These are phyloP conservation scores for Zophobas morio DNA, from an alignment of 1,140 invertebrate genomes.

Conservation along the genomic window DNA sequence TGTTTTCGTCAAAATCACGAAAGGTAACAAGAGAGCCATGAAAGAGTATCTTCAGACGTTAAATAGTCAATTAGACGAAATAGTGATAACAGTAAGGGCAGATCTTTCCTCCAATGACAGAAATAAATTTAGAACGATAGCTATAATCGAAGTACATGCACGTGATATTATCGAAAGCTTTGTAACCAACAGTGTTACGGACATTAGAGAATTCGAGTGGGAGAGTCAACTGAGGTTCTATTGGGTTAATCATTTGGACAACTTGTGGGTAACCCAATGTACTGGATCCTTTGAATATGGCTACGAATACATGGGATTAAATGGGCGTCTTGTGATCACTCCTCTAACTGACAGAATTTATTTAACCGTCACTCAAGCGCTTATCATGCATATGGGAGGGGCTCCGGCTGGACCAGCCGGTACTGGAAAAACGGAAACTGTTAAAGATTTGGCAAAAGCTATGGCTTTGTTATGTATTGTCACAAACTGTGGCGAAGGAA, in stretches of 20 bases:
- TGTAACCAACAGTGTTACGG: constrained; percentile 87
- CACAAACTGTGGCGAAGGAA: constrained; percentile 93
- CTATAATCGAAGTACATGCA: constrained; percentile 92
- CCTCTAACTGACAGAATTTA: constrained; percentile 94
- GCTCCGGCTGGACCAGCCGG: constrained; percentile 87
- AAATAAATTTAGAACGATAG: constrained; percentile 88
- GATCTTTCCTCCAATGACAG: constrained; percentile 85
- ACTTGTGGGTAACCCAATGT: constrained; percentile 87
- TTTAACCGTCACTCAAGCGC: constrained; percentile 90
- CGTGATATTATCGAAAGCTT: constrained; percentile 91
- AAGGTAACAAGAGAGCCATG: constrained; percentile 88
- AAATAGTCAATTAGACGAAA: constrained; percentile 87
- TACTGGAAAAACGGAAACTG: constrained; percentile 94
- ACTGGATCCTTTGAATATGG: constrained; percentile 91
- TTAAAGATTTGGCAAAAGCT: constrained; percentile 91
- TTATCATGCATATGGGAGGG: constrained; percentile 91
- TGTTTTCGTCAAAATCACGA: constrained; percentile 82
- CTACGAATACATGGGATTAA: constrained; percentile 95
- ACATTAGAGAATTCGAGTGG: constrained; percentile 91
- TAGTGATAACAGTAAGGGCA: constrained; percentile 82
- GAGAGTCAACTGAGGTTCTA: constrained; percentile 94
- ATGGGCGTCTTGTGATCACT: constrained; percentile 91
- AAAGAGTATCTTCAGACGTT: constrained; percentile 88
- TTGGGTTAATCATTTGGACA: constrained; percentile 87
- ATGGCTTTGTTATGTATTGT: constrained; percentile 89